These are phyloP conservation scores for Drosophila paracracens DNA, from an alignment of 2,888 invertebrate genomes.

Conservation along the genomic window DNA sequence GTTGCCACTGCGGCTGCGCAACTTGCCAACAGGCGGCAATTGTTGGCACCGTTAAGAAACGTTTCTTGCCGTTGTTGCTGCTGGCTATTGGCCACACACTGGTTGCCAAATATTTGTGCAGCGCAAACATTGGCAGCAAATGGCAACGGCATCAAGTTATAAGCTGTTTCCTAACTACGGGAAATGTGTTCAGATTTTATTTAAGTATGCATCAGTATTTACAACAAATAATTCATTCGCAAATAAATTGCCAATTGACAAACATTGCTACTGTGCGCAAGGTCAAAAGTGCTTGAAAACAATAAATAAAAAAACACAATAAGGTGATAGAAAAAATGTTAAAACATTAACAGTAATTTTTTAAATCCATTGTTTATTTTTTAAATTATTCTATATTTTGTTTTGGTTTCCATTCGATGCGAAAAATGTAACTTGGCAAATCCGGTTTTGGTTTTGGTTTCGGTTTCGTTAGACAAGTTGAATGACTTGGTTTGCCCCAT, in stretches of 20 bases:
- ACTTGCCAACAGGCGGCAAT: conserved; percentile 46
- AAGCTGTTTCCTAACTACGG: conserved; percentile 23
- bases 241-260: conserved; percentile 21
- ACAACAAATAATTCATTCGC: not conserved
- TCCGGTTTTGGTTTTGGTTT: conserved; percentile 35
- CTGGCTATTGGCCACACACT: conserved; percentile 33
- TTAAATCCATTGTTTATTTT: not conserved
- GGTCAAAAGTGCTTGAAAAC: conserved; percentile 24
- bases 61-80: conserved; percentile 18
- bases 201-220: conserved; percentile 12
- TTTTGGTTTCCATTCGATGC: conserved; percentile 5
- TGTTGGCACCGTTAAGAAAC: conserved; percentile 23
- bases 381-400: not conserved
- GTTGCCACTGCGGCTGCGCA: conserved; percentile 53
- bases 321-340: conserved; percentile 1
- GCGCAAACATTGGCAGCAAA: conserved; percentile 56
- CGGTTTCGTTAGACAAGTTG: conserved; percentile 54
- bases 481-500: conserved; percentile 57
- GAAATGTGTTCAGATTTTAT: conserved; percentile 14
- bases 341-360: not conserved
- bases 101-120: conserved; percentile 69
- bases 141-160: conserved; percentile 19
- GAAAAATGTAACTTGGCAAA: conserved; percentile 11
- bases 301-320: not conserved
- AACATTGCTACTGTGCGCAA: conserved; percentile 15